A percentile compares a stretch with the other conserved stretches of the same genome.
phyloP scores from a whole-genome alignment of 2,888 invertebrate species.

The Caenorhabditis uteleia region DNA sequence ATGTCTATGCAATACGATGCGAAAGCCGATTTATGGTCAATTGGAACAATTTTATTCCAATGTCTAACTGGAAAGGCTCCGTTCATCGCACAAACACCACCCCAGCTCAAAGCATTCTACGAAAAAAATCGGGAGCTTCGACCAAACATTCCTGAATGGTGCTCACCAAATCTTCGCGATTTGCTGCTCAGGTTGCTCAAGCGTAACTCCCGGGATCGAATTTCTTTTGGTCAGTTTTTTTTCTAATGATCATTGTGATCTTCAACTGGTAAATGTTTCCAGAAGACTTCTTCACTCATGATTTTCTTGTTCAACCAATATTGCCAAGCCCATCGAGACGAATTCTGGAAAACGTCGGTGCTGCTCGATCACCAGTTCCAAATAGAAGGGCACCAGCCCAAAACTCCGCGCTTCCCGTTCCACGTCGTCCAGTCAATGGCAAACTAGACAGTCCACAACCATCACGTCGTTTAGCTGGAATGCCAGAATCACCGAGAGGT shows the following conservation, averaged over 20 bases:
- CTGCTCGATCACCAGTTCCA: constrained; percentile 28
- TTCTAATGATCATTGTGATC: neutral
- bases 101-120: constrained; percentile 93
- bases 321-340: constrained; percentile 54
- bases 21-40: constrained; percentile 98
- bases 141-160: constrained; percentile 84
- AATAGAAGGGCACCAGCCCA: neutral
- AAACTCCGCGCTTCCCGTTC: constrained; percentile 43
- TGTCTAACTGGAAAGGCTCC: constrained; percentile 98
- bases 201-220: constrained; percentile 89
- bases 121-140: constrained; percentile 81
- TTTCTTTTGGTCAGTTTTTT: constrained; percentile 81
- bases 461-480: constrained; percentile 7
- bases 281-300: constrained; percentile 90
- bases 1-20: constrained; percentile 98
- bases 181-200: constrained; percentile 81
- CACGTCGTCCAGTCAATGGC: constrained; percentile 14
- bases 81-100: constrained; percentile 91
- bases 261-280: too few relatives aligned
- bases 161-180: constrained; percentile 86
- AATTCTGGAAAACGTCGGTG: constrained; percentile 48
- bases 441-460: constrained; percentile 21
- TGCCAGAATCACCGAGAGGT: constrained; percentile 36
- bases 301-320: constrained; percentile 75
- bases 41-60: constrained; percentile 97